Percentiles rank a stretch among this genome's conserved stretches.
These are phyloP conservation scores for Caenorhabditis parvicauda DNA, from an alignment of 2,888 invertebrate genomes.

Conservation along the genomic window DNA sequence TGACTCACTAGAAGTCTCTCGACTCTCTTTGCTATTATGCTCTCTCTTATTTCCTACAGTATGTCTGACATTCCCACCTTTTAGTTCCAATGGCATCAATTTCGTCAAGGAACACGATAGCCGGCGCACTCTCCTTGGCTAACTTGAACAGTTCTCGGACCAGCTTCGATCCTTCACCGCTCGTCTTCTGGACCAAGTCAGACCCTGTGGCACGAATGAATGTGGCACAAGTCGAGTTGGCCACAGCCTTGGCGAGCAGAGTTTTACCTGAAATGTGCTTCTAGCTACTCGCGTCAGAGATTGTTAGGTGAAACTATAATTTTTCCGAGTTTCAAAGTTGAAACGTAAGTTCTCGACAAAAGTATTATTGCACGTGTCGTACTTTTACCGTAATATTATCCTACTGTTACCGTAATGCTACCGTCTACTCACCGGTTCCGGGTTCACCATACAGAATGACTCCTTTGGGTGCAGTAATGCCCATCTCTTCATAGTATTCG, in stretches of 20 bases:
- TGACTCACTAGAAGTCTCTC: too few relatives aligned
- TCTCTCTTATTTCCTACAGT: too few relatives aligned
- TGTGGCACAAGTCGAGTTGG: constrained; percentile 97
- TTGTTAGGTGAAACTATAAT: neutral
- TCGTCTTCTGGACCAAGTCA: constrained; percentile 93
- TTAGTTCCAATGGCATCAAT: constrained; percentile 98
- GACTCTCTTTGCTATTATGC: too few relatives aligned
- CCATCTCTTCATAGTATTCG: constrained; percentile 99
- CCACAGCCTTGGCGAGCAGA: constrained; percentile 93
- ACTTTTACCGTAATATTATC: neutral
- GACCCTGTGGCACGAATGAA: constrained; percentile 98
- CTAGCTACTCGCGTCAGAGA: neutral
- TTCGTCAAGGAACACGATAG: constrained; percentile 98
- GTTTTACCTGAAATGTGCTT: constrained; percentile 74
- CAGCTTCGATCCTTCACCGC: constrained; percentile 94
- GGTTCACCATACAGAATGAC: constrained; percentile 96
- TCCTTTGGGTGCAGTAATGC: constrained; percentile 97
- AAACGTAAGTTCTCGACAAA: neutral
- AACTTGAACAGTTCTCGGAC: constrained; percentile 72
- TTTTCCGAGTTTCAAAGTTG: neutral
- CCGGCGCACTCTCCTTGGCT: constrained; percentile 64
- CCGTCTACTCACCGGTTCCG: constrained; percentile 78
- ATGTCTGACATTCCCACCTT: constrained; percentile 81
- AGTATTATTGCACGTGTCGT: neutral
- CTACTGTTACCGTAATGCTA: neutral